Base-by-base conservation (phyloP, 2,888 invertebrate genomes). In the Himalopsyche anomala region DNA sequence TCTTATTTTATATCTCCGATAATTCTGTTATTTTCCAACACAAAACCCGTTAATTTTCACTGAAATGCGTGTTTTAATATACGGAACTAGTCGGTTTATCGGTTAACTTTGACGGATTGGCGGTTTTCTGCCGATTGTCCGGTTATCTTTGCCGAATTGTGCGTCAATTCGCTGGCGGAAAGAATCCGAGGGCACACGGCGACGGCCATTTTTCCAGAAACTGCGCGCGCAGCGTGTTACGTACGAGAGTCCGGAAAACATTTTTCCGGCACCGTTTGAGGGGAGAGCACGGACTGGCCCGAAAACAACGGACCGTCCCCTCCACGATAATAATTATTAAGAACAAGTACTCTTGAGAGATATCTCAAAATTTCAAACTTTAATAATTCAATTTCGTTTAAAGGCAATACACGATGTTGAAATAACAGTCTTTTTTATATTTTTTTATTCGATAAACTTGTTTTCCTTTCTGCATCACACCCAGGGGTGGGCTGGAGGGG, bases 211-310 rank as follows among this genome's bases (percentile, higher is more conserved):
- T 74, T 74, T 38, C 36, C 15, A 51, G 36, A 74, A 74, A 74
- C 74, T 74, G 74, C 74, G 74, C 74, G 74, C 74, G 74, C 74
- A 74, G 2, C 36, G 74, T 74, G 74, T 74, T 74, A 74, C 74
- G 74, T 74, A 74, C 12, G 36, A 5, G 36, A 74, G 51, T 51
- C 51, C 51, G 74, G 74, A 36, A 74, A 38, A 74, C 15, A 74
- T 74, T 74, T 74, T 38, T 36, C 74, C 28, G 74, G 38, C 74
- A 36, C 11, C 12, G 74, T 38, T 74, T 74, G 36, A 38, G 74
- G 74, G 15, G n/a, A 69, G 51, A 12, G 2, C 12, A 38, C 74
- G 1, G 74, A 36, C 5, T 36, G 28, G 12, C 3, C 15, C 74
- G 12, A 74, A 74, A 74, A 9, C 12, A 36, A 36, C n/a, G 62